Base-by-base conservation (phyloP, 2,797 vertebrate species). In the Meriones psammophilus region DNA sequence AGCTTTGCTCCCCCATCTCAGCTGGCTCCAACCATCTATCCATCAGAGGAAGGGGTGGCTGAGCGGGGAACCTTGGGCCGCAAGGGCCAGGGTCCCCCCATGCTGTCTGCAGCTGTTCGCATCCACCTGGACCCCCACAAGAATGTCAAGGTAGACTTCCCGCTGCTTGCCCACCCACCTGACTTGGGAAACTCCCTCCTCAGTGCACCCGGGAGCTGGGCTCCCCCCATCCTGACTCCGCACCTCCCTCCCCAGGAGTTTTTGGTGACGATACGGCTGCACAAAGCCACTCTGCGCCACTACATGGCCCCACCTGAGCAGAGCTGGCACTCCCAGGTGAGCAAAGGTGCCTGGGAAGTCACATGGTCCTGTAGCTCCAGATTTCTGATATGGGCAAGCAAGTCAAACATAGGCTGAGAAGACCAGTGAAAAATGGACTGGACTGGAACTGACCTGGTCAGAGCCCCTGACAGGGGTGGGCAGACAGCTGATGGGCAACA, bases 291-390 rank as follows among this genome's bases (percentile, higher is more conserved):
- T 22, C 98, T 99, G 97, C 98, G 99, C 94, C 99, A 99, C 98
- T 98, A 98, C 95, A 98, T 99, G 99, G 98, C 98, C 0, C 98
- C 99, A 89, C 98, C 98, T 9, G 98, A 98, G 96, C 99, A 99
- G 96, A 99, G 99, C 97, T 99, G 99, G 99, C 99, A 99, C 54
- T 99, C 99, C 92, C 99, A 99, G 99, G 99, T 98, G 80, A 97
- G 97, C 24, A 14, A 1, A 1, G 39, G 30, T 3, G 2, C 42
- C 68, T 46, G 28, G 56, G 60, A 66, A 28, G 69, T 50, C 33
- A 14, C 24, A 15, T 36, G 77, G 12, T 8, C 66, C 76, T 20
- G 6, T 17, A 17, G 62, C 62, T 20, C 2, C 39, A 24, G 58
- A 50, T 66, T 93, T 68, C 28, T 33, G 58, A 54, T 15, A 9